Conservation (phyloP, 2,797 vertebrate species). For the Neomorphus geoffroyi region DNA sequence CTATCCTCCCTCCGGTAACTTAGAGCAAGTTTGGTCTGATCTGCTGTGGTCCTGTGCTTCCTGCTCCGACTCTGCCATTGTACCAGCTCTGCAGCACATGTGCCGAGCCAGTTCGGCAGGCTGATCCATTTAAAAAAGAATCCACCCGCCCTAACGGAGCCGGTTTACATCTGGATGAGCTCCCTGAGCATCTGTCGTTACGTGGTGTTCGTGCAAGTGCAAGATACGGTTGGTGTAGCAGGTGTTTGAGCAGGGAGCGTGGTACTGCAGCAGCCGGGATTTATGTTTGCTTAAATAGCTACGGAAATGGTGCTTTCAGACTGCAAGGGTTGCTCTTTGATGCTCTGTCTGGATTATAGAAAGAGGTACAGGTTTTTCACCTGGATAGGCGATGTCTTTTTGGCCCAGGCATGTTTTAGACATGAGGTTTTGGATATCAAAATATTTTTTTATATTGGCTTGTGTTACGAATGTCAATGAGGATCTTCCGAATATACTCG, state of each 20-base stretch:
- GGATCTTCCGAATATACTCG: not conserved
- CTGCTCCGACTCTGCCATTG: not conserved
- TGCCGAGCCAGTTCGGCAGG: not conserved
- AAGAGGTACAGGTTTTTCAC: not conserved
- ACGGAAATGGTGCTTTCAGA: not conserved
- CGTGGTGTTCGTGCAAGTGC: not conserved
- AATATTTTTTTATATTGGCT: not conserved
- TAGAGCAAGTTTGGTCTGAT: not conserved
- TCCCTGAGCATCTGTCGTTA: not conserved
- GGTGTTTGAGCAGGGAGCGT: not conserved
- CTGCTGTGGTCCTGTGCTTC: not conserved
- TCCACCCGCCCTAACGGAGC: not conserved
- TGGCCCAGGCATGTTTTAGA: not conserved
- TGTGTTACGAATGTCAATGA: not conserved
- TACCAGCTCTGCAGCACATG: rapidly evolving
- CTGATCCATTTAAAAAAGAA: not conserved
- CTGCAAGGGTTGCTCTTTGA: not conserved
- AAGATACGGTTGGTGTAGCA: not conserved
- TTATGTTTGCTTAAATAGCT: not conserved
- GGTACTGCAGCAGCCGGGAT: not conserved
- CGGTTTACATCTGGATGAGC: not conserved
- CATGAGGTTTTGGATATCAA: not conserved
- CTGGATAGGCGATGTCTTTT: not conserved
- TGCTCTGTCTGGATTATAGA: not conserved
- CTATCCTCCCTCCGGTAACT: not conserved